A percentile compares a stretch with the other conserved stretches of the same genome.
Conservation (phyloP, 2,113 vertebrate genomes). For the crab-eating macaque (Macaca fascicularis) region DNA sequence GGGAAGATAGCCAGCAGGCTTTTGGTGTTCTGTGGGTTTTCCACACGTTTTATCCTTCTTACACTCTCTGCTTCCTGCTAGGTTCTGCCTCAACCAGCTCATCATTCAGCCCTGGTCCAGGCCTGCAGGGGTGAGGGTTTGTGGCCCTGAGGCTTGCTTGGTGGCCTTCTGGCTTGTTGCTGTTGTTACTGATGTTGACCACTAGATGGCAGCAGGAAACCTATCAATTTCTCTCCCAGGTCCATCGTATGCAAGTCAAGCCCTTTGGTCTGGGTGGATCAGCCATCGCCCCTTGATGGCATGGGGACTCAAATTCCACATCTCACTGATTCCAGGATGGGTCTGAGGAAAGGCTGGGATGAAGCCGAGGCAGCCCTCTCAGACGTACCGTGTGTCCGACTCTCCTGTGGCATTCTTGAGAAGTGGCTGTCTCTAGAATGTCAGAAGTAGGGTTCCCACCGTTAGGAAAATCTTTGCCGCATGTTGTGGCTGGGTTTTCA, state of each 20-base stretch:
- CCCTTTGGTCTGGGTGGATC: not conserved
- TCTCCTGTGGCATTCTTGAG: not conserved
- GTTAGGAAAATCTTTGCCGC: not conserved
- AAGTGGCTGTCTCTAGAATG: not conserved
- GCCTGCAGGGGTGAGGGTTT: not conserved
- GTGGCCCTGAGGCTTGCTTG: not conserved
- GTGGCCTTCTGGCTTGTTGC: not conserved
- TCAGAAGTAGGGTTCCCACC: not conserved
- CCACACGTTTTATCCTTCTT: not conserved
- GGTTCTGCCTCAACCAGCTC: not conserved
- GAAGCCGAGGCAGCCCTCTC: not conserved
- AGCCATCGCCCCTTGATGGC: not conserved
- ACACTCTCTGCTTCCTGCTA: not conserved
- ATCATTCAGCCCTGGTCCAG: too few species aligned
- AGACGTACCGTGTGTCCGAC: fast-evolving
- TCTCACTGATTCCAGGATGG: not conserved
- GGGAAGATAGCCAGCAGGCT: not conserved
- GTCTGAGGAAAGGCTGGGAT: not conserved
- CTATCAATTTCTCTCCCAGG: not conserved
- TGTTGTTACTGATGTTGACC: not conserved
- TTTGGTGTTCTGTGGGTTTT: not conserved
- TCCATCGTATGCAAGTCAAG: not conserved
- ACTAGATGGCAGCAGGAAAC: conserved; percentile 75
- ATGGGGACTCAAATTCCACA: not conserved
- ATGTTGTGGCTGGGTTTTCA: not conserved